Evolutionary conservation across 2,113 vertebrate species (phyloP).

Genomic region (Gymnorhina tibicen): DNA sequence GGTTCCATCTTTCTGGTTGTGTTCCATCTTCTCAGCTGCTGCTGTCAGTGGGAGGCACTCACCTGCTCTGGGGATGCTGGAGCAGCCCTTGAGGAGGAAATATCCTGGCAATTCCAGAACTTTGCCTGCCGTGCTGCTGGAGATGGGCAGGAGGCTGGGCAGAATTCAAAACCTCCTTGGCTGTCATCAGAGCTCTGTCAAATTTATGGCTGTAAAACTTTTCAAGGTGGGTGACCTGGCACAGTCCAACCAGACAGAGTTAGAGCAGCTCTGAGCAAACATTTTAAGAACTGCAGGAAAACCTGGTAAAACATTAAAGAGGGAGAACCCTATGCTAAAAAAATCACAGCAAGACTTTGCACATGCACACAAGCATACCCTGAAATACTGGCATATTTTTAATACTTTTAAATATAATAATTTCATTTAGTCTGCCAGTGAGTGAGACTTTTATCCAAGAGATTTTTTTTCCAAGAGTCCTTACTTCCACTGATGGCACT

Average conservation of each 20-base stretch:
- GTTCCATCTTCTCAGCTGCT: not conserved
- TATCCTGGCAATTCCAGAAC: not conserved
- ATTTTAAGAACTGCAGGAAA: not conserved
- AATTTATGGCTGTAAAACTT: not conserved
- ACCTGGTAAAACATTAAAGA: not conserved
- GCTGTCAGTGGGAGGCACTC: not conserved
- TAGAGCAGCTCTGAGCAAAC: not conserved
- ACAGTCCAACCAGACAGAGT: not conserved
- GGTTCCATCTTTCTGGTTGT: not conserved
- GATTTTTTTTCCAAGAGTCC: not conserved
- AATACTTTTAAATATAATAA: not conserved
- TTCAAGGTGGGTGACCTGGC: not conserved
- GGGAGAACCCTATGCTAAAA: not conserved
- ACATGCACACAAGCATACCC: rapidly evolving
- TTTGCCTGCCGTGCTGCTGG: not conserved
- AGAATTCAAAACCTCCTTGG: not conserved
- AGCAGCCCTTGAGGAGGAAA: not conserved
- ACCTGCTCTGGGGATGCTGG: not conserved
- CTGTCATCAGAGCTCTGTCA: not conserved
- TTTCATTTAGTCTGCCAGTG: not conserved
- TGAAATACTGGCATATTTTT: not conserved
- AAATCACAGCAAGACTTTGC: not conserved
- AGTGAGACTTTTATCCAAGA: not conserved
- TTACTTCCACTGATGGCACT: not conserved
- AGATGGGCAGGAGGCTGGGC: not conserved